Evolutionary conservation across 2,113 vertebrate genomes (phyloP), one percentile per base, ranked within the genome.

Genomic region (Hippotragus niger): DNA sequence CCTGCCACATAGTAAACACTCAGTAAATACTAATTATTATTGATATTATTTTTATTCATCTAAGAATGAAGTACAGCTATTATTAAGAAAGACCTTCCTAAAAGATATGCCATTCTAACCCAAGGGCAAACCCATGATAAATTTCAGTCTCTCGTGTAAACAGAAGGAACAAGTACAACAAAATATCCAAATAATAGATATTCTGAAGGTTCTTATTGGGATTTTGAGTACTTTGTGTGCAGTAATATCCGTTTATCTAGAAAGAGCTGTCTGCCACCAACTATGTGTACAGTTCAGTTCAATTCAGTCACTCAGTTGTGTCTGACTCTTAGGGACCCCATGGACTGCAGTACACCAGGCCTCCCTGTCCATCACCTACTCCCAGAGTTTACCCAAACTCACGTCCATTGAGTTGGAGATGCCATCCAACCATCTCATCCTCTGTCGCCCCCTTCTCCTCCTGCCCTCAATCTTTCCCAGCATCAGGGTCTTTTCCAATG

Each of bases 11-110:
- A 55, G 52, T 67, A 82, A 90, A 67, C 33, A 67, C 16, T 57
- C 84, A 62, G 47, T 67, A 80, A 95, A 47, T 89, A 62, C 40
- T 58, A 93, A n/a, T 91, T 60, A 52, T 45, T 93, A 88, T 29
- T 67, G 60, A 57, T 57, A 57, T 10, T 52, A 94, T 84, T 93
- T 80, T 95, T 91, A 90, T 87, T 94, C 94, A 45, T 55, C 81
- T 96, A 91, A 94, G 76, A 96, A 94, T 81, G 53, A 94, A 10
- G 15, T 43, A 67, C 31, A 89, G 25, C 71, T 88, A 84, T 60
- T 84, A 86, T 40, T 71, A 71, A 67, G 8, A 96, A 58, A 95
- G 55, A 25, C 11, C 64, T 95, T 81, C 43, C 78, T 60, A 50
- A 71, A 95, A 92, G 40, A 50, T 27, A 7, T 10, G 31, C 40